Evolutionary conservation across 2,797 vertebrate genomes (phyloP), one percentile per base, ranked within the genome.

Genomic region (Emydoidea blandingii): DNA sequence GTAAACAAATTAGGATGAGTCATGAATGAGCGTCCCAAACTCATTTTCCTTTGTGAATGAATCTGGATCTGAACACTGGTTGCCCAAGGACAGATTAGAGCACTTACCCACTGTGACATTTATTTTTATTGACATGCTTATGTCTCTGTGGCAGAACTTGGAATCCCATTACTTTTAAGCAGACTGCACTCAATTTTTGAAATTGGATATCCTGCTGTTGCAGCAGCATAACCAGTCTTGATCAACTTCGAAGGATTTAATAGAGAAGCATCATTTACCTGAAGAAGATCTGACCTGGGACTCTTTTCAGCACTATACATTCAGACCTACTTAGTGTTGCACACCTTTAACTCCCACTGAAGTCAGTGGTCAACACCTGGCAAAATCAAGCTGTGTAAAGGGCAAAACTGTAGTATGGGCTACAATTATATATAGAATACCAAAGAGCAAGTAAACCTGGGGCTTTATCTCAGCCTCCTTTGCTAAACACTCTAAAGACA

Each of bases 331-430:
- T 74, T 80, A 52, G 78, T 76, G 79, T 44, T 84, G 4, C 16
- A 0, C 3, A 16, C 5, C 0, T 4, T 14, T 52, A 44, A 12
- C 27, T 49, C 41, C 1, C 3, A 47, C 5, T 44, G 65, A n/a
- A 72, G 31, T 19, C 18, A 0, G 1, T 49, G 19, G 14, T 21
- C 16, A 0, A n/a, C 25, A 37, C 88, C 27, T 6, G 59, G 19
- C 54, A 56, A 27, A 23, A 56, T 27, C 54, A 56, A 56, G 23
- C 57, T 59, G 4, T 59, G 57, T 59, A 29, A 29, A 65, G 81
- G 57, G 11, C 65, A 18, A 50, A 82, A 23, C 27, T 53, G 3
- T 19, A 72, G 31, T 10, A 1, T 31, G 31, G 85, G 2, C 47
- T 15, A 15, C 10, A 37, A 47, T 2, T 27, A 3, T 65, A 5